Conservation (phyloP, 2,888 invertebrate genomes). For the Allolobophora icterica region DNA sequence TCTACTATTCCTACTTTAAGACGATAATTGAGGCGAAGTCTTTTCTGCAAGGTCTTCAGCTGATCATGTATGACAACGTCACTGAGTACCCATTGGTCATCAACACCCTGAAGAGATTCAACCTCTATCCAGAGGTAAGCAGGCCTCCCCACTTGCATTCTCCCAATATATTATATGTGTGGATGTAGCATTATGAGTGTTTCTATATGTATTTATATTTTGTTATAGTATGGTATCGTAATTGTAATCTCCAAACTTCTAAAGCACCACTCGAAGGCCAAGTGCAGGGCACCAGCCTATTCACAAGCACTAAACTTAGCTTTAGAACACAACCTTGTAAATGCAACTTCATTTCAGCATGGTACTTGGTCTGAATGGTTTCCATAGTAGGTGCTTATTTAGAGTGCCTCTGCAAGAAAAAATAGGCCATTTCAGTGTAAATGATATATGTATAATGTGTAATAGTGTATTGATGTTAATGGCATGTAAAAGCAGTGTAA, state of each 20-base stretch:
- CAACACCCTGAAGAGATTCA: slow-evolving; percentile 82
- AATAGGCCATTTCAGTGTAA: no score
- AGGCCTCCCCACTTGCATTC: background rate
- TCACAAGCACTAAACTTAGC: background rate
- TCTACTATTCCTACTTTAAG: slow-evolving; percentile 89
- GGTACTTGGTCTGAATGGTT: background rate
- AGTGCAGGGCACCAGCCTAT: no score
- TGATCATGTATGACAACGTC: slow-evolving; percentile 74
- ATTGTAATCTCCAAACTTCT: background rate
- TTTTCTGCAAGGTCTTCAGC: slow-evolving; percentile 72
- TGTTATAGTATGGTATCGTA: no score
- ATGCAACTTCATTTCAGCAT: background rate
- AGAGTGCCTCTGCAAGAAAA: no score
- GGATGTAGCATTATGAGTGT: no score
- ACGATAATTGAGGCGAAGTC: slow-evolving; percentile 75
- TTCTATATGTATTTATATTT: no score
- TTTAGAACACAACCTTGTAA: background rate
- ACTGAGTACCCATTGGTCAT: slow-evolving; percentile 83
- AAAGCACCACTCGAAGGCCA: no score
- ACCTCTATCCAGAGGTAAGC: slow-evolving; percentile 81
- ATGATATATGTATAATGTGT: no score
- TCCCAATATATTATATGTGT: background rate
- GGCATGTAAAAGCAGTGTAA: background rate
- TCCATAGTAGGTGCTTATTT: no score
- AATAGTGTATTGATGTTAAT: no score